Percentiles rank a stretch among this genome's conserved stretches.
Conservation (phyloP, 2,113 vertebrate species). For the Motacilla tschutschensis region DNA sequence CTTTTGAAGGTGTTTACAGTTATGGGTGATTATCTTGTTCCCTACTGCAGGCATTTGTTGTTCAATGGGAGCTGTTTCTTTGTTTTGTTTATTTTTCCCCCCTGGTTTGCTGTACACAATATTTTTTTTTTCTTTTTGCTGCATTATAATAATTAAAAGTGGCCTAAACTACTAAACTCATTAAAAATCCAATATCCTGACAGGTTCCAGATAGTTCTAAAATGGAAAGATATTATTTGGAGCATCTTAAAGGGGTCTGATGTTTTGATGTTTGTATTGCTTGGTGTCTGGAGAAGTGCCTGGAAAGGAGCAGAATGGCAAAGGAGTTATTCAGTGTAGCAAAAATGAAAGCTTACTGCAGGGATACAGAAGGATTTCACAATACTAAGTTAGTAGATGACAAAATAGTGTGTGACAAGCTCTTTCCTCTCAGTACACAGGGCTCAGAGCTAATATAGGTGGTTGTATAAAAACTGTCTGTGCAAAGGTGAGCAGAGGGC, state of each 20-base stretch:
- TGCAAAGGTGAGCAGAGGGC: neutral
- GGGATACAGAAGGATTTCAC: neutral
- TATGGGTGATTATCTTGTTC: neutral
- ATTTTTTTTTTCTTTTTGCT: neutral
- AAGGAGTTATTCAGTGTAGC: neutral
- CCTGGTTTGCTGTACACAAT: neutral
- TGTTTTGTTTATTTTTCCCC: neutral
- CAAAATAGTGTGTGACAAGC: neutral
- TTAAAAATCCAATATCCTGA: neutral
- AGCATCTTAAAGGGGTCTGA: neutral
- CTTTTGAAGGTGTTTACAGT: neutral
- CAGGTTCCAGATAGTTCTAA: neutral
- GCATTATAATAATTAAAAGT: neutral
- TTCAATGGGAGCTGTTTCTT: neutral
- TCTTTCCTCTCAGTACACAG: neutral
- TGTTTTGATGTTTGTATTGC: neutral
- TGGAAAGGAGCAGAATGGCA: neutral
- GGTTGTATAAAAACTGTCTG: neutral
- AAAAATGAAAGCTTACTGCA: neutral
- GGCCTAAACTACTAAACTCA: neutral
- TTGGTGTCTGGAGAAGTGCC: neutral
- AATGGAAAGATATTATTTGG: neutral
- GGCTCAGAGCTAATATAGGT: neutral
- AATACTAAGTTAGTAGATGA: neutral
- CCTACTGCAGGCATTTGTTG: neutral